Evolutionary conservation across 2,113 vertebrate genomes (phyloP), one percentile per base, ranked within the genome.

Genomic region (Mesoclemmys tuberculata): DNA sequence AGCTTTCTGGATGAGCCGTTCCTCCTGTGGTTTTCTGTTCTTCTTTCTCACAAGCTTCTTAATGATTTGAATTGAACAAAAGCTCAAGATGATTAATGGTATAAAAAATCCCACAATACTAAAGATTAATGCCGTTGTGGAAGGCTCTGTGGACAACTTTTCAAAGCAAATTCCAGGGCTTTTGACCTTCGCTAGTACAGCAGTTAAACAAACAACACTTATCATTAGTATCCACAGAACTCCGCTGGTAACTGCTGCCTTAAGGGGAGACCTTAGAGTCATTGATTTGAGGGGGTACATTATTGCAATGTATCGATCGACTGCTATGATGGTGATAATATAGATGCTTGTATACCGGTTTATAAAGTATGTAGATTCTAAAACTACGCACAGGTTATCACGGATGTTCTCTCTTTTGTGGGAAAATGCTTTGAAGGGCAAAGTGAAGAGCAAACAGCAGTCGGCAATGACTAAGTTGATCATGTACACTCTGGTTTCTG

Each of bases 401-500:
- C 5, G 13, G 8, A 46, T 13, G 35, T 81, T 77, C 0, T 1
- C 2, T 0, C 27, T 2, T 8, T 6, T n/a, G 49, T 96, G 87
- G 46, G 82, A 96, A 44, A 55, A 1, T 2, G 97, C 95, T 83
- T 98, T 93, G 56, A 98, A 96, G 1, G 98, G 98, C 87, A 98
- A 84, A 52, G 80, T 81, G 13, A 97, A 89, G 7, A 98, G 94
- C 64, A 98, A 87, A 26, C 97, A 90, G n/a, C 97, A 92, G 95
- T 98, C 98, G 0, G 98, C 95, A 74, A 68, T 31, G 1, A 97
- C 95, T 87, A 98, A 95, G 92, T 97, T 98, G 82, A 64, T 93
- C 96, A 98, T 97, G 86, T 98, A 98, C 78, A 98, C 12, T 58
- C 90, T 95, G 9, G 98, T 97, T 96, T 98, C 97, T 0, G 96